These are phyloP conservation scores for Phasia obesa DNA, from an alignment of 2,888 invertebrate species.

Conservation along the genomic window DNA sequence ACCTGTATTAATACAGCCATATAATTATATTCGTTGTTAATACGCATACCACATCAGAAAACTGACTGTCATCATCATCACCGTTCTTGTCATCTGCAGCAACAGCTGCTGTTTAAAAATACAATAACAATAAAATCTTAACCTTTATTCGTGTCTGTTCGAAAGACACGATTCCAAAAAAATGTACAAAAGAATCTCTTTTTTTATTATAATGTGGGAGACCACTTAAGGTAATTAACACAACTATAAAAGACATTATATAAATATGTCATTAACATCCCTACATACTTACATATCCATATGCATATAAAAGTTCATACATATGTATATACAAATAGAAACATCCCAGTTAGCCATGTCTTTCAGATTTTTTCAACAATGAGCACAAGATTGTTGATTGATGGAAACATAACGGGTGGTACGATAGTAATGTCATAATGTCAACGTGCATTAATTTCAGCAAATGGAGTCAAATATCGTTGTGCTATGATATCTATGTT, in stretches of 20 bases:
- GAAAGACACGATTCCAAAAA: neutral
- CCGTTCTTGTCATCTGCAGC: conserved; percentile 31
- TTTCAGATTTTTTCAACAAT: no score
- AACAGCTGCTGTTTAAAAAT: conserved; percentile 52
- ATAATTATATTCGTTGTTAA: no score
- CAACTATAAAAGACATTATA: conserved; percentile 60
- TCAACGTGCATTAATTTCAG: no score
- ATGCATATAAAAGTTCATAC: no score
- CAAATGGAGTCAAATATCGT: no score
- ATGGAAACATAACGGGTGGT: no score
- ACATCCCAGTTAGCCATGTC: no score
- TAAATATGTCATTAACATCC: conserved; percentile 62
- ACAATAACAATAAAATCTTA: conserved; percentile 37
- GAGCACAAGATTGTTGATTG: no score
- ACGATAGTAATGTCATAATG: no score
- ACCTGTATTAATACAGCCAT: no score
- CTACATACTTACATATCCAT: neutral
- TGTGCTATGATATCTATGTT: no score
- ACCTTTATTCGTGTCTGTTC: conserved; percentile 26
- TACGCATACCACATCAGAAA: neutral
- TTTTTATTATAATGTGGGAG: conserved; percentile 60
- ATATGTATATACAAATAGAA: no score
- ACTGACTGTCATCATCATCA: conserved; percentile 42
- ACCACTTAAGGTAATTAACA: conserved; percentile 69
- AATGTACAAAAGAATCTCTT: neutral